A percentile compares a stretch with the other conserved stretches of the same genome.
Conservation (phyloP, 2,888 invertebrate genomes). For the Himalopsyche japonica region DNA sequence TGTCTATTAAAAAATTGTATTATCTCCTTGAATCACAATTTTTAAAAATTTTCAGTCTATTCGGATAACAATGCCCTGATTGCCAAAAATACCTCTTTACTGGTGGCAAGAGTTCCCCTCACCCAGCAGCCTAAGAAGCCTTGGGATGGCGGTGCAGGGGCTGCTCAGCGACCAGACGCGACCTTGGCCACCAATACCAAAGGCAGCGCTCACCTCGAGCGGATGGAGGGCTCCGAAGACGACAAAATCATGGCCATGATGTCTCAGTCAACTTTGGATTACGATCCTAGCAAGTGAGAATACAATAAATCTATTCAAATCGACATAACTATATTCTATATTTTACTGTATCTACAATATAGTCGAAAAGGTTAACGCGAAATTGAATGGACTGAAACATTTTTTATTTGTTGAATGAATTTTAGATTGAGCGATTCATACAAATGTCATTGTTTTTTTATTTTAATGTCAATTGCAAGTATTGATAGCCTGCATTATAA, state of each 20-base stretch:
- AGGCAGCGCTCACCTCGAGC: conserved; percentile 80
- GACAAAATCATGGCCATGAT: conserved; percentile 98
- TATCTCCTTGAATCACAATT: too few relatives aligned
- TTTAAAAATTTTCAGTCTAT: conserved; percentile 70
- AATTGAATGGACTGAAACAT: too few relatives aligned
- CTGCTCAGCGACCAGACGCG: conserved; percentile 54
- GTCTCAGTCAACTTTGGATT: conserved; percentile 94
- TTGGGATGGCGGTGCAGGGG: conserved; percentile 67
- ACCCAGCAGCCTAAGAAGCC: conserved; percentile 76
- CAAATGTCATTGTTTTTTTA: too few relatives aligned
- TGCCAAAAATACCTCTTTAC: conserved; percentile 95
- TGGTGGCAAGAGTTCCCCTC: conserved; percentile 91
- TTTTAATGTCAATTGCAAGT: too few relatives aligned
- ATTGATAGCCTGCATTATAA: too few relatives aligned
- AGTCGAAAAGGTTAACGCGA: too few relatives aligned
- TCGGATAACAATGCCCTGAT: conserved; percentile 88
- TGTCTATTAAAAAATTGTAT: too few relatives aligned
- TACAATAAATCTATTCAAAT: neutral
- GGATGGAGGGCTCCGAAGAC: conserved; percentile 92
- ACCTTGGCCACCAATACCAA: conserved; percentile 54
- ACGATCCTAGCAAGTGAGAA: conserved; percentile 93
- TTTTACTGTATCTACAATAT: too few relatives aligned
- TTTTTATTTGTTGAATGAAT: too few relatives aligned
- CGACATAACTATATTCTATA: too few relatives aligned
- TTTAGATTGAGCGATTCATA: too few relatives aligned